Base-by-base conservation (phyloP, 2,888 invertebrate genomes). In the Euplexia lucipara region DNA sequence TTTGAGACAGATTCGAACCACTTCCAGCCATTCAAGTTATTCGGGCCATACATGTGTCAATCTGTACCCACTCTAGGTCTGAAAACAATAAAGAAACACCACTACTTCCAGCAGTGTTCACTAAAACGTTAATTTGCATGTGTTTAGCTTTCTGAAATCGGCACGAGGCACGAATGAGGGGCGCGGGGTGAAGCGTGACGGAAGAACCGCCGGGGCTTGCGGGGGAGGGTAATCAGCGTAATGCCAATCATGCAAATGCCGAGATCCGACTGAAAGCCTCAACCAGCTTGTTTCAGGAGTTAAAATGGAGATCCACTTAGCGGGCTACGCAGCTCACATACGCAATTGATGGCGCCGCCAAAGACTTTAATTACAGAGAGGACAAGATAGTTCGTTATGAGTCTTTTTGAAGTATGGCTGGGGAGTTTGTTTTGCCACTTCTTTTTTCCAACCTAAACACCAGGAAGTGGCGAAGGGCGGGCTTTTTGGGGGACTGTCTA, bases 221-320 rank as follows among this genome's bases (percentile, higher is more conserved):
- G 75, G 80, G 75, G 83, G 75, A 84, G 83, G 85, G 88, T 94
- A 95, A 95, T 94, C 94, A 95, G 92, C 92, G 94, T 94, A 95
- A 95, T 95, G 87, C 91, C 94, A 95, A 95, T 95, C 95, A 95
- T 95, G 95, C 94, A 95, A 95, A 95, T 95, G 92, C 86, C 91
- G 95, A 94, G 94, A 94, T 93, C 92, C 94, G 88, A 92, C 94
- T 95, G 95, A 95, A 94, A 95, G 94, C 95, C 91, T 92, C 93
- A 92, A 92, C 93, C 91, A 92, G 93, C 93, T 94, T 94, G 95
- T 95, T 95, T 94, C 95, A 95, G 94, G 94, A 95, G 95, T 95
- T 95, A 95, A 95, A 95, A 95, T 95, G 94, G 92, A 94, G 94
- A 95, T 94, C 94, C 95, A 95, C 94, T 95, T 95, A 95, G 92